A percentile compares a stretch with the other conserved stretches of the same genome.
Conservation (phyloP, 2,113 vertebrate genomes). For the Carassius gibelio region DNA sequence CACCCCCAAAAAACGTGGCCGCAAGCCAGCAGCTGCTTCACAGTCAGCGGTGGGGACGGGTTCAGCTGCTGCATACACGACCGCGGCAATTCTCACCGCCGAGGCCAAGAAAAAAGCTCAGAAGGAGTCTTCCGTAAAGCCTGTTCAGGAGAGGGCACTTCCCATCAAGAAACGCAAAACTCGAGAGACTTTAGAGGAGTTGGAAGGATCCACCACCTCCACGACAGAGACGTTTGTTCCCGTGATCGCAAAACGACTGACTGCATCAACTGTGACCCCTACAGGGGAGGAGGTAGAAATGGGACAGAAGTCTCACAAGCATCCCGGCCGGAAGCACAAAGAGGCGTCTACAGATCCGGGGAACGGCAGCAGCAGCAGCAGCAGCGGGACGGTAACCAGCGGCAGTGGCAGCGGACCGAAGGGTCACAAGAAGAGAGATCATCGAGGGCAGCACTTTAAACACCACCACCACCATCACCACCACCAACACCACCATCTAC, state of each 20-base stretch:
- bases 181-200: slow-evolving; percentile 82
- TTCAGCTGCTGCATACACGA: slow-evolving; percentile 62
- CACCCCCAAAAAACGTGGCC: slow-evolving; percentile 86
- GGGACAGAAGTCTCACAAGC: slow-evolving; percentile 81
- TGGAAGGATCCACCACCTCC: slow-evolving; percentile 67
- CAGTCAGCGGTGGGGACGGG: slow-evolving; percentile 52
- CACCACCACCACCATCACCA: slow-evolving; percentile 79
- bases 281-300: slow-evolving; percentile 69
- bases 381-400: slow-evolving; percentile 32
- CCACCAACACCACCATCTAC: slow-evolving; percentile 67
- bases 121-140: slow-evolving; percentile 83
- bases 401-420: slow-evolving; percentile 64
- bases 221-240: slow-evolving; percentile 10
- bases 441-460: slow-evolving; percentile 64
- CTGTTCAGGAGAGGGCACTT: slow-evolving; percentile 84
- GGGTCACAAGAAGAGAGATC: slow-evolving; percentile 81
- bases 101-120: slow-evolving; percentile 85
- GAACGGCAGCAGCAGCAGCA: slow-evolving; percentile 68
- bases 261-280: slow-evolving; percentile 45
- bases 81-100: slow-evolving; percentile 68
- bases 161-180: slow-evolving; percentile 95
- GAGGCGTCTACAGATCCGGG: slow-evolving; percentile 71
- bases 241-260: background rate
- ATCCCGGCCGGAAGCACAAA: slow-evolving; percentile 84
- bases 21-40: slow-evolving; percentile 78